Conservation (phyloP, 2,113 vertebrate genomes). For the Callionymus lyra region DNA sequence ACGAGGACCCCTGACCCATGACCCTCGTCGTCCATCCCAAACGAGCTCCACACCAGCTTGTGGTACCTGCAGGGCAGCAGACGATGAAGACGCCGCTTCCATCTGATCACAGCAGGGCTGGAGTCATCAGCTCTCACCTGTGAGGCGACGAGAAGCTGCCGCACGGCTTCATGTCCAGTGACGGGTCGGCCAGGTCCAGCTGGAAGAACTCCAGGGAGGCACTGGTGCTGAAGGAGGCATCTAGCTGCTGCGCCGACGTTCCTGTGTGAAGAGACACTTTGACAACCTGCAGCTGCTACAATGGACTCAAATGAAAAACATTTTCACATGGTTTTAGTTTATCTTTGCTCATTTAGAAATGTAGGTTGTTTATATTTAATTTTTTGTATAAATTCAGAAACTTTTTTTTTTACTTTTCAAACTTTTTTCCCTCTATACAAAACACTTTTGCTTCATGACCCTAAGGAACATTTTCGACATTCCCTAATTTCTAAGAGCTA, state of each 20-base stretch:
- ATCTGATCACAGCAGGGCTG: background rate
- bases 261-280: conserved; percentile 65
- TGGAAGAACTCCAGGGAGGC: conserved; percentile 93
- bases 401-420: too few relatives aligned
- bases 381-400: too few relatives aligned
- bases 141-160: conserved; percentile 80
- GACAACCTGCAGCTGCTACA: too few relatives aligned
- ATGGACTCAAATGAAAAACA: too few relatives aligned
- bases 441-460: too few relatives aligned
- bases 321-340: background rate
- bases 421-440: too few relatives aligned
- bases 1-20: conserved; percentile 79
- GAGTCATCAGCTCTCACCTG: conserved; percentile 65
- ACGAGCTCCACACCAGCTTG: conserved; percentile 88
- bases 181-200: conserved; percentile 81
- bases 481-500: too few relatives aligned
- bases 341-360: too few relatives aligned
- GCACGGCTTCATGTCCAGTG: conserved; percentile 86
- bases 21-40: conserved; percentile 62
- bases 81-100: background rate
- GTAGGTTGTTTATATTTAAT: too few relatives aligned
- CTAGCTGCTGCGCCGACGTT: conserved; percentile 93
- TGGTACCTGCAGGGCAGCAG: conserved; percentile 73
- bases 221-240: conserved; percentile 91
- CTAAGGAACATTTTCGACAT: too few relatives aligned